Conservation (phyloP, 2,888 invertebrate species). For the Saturnia pavonia region DNA sequence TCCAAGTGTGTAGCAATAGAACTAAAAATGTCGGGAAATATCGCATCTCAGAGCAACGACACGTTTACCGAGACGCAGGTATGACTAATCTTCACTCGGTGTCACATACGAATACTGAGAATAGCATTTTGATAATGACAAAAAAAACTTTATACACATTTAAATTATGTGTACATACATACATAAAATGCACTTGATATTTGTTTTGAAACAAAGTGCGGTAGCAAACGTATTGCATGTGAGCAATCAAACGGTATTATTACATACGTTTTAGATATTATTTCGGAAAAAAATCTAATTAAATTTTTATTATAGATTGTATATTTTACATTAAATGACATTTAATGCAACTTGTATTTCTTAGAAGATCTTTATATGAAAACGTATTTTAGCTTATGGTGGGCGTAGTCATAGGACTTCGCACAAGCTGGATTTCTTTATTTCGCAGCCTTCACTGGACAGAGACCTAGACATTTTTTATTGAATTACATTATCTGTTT, state of each 20-base stretch:
- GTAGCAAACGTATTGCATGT: slow-evolving; percentile 31
- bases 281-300: neutral
- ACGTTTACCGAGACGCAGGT: slow-evolving; percentile 48
- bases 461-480: neutral
- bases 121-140: slow-evolving; percentile 3
- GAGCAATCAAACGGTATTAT: slow-evolving; percentile 50
- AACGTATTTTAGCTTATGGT: slow-evolving; percentile 17
- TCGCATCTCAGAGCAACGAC: slow-evolving; percentile 42
- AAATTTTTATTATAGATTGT: neutral
- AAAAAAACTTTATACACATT: neutral
- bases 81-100: slow-evolving; percentile 49
- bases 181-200: neutral
- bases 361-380: slow-evolving; percentile 6
- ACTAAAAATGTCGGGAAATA: slow-evolving; percentile 39
- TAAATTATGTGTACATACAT: neutral
- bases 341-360: neutral
- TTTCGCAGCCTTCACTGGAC: slow-evolving; percentile 8
- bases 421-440: slow-evolving; percentile 14
- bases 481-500: neutral
- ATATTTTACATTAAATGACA: neutral
- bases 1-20: slow-evolving; percentile 46
- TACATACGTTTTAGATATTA: slow-evolving; percentile 36
- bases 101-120: slow-evolving; percentile 14
- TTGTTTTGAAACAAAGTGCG: neutral
- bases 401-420: slow-evolving; percentile 16